These are phyloP conservation scores for Platyrinchus mystaceus DNA, from an alignment of 2,797 vertebrate species.

Conservation along the genomic window DNA sequence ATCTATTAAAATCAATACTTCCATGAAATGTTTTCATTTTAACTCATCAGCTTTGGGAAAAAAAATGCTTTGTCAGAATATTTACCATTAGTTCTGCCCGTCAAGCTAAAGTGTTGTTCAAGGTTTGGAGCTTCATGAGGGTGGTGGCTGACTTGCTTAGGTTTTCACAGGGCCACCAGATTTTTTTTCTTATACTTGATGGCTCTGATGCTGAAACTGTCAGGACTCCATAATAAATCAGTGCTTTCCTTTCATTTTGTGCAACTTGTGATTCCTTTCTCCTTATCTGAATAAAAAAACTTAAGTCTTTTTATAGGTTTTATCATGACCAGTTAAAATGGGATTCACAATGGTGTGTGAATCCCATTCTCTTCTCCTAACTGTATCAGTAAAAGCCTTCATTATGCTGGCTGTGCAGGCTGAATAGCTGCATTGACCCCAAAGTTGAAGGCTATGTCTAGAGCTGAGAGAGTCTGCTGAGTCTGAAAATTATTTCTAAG, in stretches of 20 bases:
- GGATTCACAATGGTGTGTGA: neutral
- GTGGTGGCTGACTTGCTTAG: neutral
- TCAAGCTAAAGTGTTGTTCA: neutral
- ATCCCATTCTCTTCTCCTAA: neutral
- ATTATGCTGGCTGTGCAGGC: neutral
- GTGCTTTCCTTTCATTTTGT: neutral
- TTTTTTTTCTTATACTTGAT: neutral
- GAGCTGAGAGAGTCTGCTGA: neutral
- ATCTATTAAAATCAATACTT: neutral
- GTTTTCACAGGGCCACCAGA: neutral
- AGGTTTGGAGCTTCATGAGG: neutral
- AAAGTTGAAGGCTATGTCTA: neutral
- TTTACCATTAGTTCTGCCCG: neutral
- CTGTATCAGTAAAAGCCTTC: neutral
- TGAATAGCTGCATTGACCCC: neutral
- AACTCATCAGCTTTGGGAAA: neutral
- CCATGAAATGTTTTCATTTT: neutral
- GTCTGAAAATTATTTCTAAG: neutral
- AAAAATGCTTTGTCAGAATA: neutral
- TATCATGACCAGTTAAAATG: neutral
- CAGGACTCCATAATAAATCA: neutral
- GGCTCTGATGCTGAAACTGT: neutral
- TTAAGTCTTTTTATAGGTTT: neutral
- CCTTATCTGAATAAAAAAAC: neutral
- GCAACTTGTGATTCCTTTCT: neutral